Evolutionary conservation across 2,888 invertebrate species (phyloP), one percentile per base, ranked within the genome.

Genomic region (Pelosia muscerda): DNA sequence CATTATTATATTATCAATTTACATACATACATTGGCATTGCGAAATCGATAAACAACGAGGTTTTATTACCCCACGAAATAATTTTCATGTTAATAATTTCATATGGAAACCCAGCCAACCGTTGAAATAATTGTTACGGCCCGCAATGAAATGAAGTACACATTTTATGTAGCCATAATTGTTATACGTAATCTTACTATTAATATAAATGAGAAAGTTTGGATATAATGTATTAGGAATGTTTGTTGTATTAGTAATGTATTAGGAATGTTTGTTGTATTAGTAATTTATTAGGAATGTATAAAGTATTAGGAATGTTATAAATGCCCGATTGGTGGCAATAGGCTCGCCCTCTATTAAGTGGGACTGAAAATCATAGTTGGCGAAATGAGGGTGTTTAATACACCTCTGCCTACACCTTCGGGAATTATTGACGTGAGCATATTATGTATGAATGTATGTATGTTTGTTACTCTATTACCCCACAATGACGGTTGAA

Each of bases 21-120:
- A 49, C 49, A 13, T n/a, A 66, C 66, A 53, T 38, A 38, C 19
- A 66, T n/a, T n/a, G 31, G 13, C 2, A 8, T 57, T 62, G 57
- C 49, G 53, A 42, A 22, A 9, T 19, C 19, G 25, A 22, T 3
- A 10, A 28, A 55, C 38, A 25, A 60, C 60, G 55, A 38, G 38
- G 10, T 22, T 22, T 60, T 31, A 61, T 57, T 64, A 26, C 56
- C 61, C 61, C 25, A 60, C 22, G 49, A 42, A 57, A 49, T 28
- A 56, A 49, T 56, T 66, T 31, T 31, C 49, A 53, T 63, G 57
- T 58, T 57, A 63, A 63, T 25, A 58, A 53, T 67, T 34, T 53
- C n/a, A 19, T 42, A 49, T 23, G 56, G 49, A 62, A 63, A 57
- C 23, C 42, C 56, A 31, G 31, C 13, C n/a, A 57, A 62, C 56